Percentiles rank a stretch among this genome's conserved stretches.
Evolutionary conservation across 2,888 invertebrate species (phyloP).

Genomic region (Brenthis hecate): DNA sequence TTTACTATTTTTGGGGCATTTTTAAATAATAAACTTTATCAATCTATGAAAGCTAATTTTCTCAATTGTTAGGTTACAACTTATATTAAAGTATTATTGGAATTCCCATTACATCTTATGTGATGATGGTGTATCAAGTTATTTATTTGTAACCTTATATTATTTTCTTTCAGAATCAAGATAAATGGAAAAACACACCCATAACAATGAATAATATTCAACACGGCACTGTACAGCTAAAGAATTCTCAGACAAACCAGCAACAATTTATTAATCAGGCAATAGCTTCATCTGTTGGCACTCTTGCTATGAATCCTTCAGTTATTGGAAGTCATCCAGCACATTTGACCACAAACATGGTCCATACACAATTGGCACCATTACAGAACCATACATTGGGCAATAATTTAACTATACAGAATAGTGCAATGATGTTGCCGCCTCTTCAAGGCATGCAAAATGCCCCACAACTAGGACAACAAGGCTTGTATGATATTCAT

Average conservation of each 20-base stretch:
- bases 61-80: not conserved
- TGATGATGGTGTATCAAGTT: too few relatives aligned
- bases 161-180: conserved; percentile 86
- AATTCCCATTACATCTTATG: too few relatives aligned
- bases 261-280: conserved; percentile 78
- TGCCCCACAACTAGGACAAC: conserved; percentile 76
- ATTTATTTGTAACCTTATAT: too few relatives aligned
- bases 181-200: conserved; percentile 92
- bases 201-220: conserved; percentile 82
- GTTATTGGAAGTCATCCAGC: conserved; percentile 76
- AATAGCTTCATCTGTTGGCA: conserved; percentile 74
- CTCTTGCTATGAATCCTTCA: conserved; percentile 75
- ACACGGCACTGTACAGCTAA: conserved; percentile 78
- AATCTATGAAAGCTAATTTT: too few relatives aligned
- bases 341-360: conserved; percentile 75
- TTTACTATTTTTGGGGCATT: too few relatives aligned
- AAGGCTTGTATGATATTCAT: conserved; percentile 77
- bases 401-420: conserved; percentile 71
- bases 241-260: conserved; percentile 77
- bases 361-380: conserved; percentile 80
- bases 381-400: conserved; percentile 76
- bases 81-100: not conserved
- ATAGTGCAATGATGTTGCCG: conserved; percentile 77
- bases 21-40: too few relatives aligned
- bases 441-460: conserved; percentile 77